phyloP scores from a whole-genome alignment of 2,888 invertebrate species.

The Clivina fossor region DNA sequence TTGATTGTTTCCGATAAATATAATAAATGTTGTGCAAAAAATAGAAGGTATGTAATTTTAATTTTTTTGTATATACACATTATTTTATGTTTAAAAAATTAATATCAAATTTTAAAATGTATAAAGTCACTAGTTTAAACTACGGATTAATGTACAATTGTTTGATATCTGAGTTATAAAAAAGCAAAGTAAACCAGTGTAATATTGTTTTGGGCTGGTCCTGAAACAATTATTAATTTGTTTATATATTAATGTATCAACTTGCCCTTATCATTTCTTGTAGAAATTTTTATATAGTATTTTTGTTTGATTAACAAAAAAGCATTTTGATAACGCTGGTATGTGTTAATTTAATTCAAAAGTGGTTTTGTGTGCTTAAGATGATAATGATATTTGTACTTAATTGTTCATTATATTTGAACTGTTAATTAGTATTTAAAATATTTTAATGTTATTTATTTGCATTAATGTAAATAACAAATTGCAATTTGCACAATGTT shows the following conservation, averaged over 20 bases:
- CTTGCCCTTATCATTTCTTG: slow-evolving; percentile 16
- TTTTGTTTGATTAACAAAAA: slow-evolving; percentile 8
- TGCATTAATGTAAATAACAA: no score
- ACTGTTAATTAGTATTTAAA: neutral
- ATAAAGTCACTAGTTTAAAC: slow-evolving; percentile 20
- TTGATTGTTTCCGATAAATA: no score
- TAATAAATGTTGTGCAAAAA: no score
- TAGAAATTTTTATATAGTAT: slow-evolving; percentile 22
- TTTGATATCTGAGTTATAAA: slow-evolving; percentile 3
- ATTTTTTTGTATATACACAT: no score
- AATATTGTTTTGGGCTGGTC: slow-evolving; percentile 27
- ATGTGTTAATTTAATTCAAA: neutral
- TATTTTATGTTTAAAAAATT: no score
- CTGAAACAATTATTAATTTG: slow-evolving; percentile 13
- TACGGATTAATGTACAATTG: slow-evolving; percentile 10
- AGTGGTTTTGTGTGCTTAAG: slow-evolving; percentile 12
- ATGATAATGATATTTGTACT: no score
- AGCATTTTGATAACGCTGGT: slow-evolving; percentile 14
- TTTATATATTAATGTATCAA: slow-evolving; percentile 17
- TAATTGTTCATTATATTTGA: neutral
- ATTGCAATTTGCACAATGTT: no score
- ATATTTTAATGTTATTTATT: neutral
- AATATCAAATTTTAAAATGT: neutral
- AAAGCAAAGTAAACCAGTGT: slow-evolving; percentile 20
- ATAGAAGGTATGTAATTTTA: no score